These are phyloP conservation scores for Limosa lapponica DNA, from an alignment of 2,797 vertebrate species.

Conservation along the genomic window DNA sequence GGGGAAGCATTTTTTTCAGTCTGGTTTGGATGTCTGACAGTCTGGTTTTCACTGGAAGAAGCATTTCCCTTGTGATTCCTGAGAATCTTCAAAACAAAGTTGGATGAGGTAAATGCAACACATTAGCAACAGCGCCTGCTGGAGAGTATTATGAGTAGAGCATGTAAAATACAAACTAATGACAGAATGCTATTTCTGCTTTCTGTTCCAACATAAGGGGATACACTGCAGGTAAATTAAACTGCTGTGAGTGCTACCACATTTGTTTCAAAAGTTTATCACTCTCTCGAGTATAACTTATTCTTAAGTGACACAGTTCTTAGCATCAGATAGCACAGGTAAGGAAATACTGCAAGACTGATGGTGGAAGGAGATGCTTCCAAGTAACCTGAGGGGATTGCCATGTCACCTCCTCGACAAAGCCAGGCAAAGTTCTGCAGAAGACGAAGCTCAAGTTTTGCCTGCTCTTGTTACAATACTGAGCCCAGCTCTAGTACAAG, in stretches of 20 bases:
- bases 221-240: neutral
- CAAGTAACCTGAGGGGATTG: neutral
- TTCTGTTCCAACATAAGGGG: neutral
- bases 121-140: neutral
- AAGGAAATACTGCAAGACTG: neutral
- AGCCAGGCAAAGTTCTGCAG: neutral
- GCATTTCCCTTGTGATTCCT: constrained; percentile 85
- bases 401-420: neutral
- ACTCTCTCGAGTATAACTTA: neutral
- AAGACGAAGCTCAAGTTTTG: neutral
- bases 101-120: neutral
- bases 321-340: neutral
- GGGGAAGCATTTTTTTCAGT: constrained; percentile 82
- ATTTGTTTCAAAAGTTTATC: neutral
- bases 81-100: constrained; percentile 84
- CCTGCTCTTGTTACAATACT: neutral
- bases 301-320: neutral
- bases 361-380: neutral
- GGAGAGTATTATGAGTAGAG: neutral
- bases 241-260: neutral
- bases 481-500: neutral
- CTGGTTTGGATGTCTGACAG: constrained; percentile 83
- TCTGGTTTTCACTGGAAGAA: constrained; percentile 82
- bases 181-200: neutral
- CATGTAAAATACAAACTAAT: neutral